Evolutionary conservation across 2,797 vertebrate species (phyloP).

Genomic region (Cyclura pinguis): DNA sequence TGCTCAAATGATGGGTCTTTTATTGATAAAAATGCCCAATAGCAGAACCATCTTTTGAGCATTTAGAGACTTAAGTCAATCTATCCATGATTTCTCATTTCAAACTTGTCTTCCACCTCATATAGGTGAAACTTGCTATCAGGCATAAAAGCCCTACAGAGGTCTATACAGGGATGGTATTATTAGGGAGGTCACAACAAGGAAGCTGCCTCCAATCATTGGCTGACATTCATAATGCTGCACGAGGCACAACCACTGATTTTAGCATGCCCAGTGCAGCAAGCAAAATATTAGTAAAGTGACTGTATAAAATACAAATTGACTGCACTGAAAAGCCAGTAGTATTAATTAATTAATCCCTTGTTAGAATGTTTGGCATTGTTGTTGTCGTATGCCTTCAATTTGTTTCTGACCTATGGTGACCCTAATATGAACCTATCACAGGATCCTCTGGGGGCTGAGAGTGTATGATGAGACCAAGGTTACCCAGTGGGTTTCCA

Average conservation of each 20-base stretch:
- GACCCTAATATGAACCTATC: too few relatives aligned
- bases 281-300: conserved; percentile 15
- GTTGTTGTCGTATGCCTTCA: too few relatives aligned
- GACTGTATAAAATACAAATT: conserved; percentile 12
- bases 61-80: not conserved
- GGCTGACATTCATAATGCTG: not conserved
- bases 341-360: too few relatives aligned
- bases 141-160: not conserved
- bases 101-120: not conserved
- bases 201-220: not conserved
- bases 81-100: not conserved
- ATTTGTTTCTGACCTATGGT: too few relatives aligned
- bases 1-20: too few relatives aligned
- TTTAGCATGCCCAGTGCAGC: not conserved
- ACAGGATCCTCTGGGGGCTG: too few relatives aligned
- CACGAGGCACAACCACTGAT: not conserved
- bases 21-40: too few relatives aligned
- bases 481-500: too few relatives aligned
- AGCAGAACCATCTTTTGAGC: too few relatives aligned
- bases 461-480: too few relatives aligned
- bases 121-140: not conserved
- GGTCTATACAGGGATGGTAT: not conserved
- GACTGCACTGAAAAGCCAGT: not conserved
- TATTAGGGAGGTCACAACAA: not conserved
- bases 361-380: too few relatives aligned